A percentile compares a stretch with the other conserved stretches of the same genome.
Conservation (phyloP, 2,113 vertebrate species). For the Mungos mungo region DNA sequence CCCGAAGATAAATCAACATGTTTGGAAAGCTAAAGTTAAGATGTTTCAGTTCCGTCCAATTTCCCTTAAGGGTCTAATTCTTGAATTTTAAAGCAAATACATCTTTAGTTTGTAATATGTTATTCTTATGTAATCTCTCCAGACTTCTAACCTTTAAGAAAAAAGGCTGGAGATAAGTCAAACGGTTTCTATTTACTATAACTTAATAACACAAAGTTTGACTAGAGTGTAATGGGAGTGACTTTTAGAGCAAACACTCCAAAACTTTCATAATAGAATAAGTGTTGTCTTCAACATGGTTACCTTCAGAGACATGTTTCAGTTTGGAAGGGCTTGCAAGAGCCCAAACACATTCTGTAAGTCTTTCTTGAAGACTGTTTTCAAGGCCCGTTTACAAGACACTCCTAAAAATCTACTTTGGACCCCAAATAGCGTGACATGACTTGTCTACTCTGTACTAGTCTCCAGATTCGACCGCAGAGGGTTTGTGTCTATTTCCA, state of each 20-base stretch:
- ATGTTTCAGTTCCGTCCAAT: background rate
- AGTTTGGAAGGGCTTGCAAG: background rate
- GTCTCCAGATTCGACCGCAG: background rate
- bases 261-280: background rate
- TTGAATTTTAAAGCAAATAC: conserved; percentile 61
- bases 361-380: background rate
- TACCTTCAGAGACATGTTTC: background rate
- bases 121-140: conserved; percentile 30
- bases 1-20: background rate
- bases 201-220: conserved; percentile 9
- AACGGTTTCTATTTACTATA: conserved; percentile 14
- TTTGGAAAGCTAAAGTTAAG: background rate
- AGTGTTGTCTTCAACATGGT: background rate
- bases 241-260: conserved; percentile 18
- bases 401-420: background rate
- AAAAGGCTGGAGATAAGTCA: background rate
- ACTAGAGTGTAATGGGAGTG: background rate
- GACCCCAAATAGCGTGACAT: background rate
- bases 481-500: background rate
- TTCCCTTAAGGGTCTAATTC: conserved; percentile 5
- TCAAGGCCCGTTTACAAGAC: background rate
- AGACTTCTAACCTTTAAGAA: conserved; percentile 19
- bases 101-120: conserved; percentile 11
- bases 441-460: background rate
- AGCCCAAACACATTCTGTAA: background rate